Evolutionary conservation across 2,113 vertebrate species (phyloP).

Genomic region (Alligator sinensis): DNA sequence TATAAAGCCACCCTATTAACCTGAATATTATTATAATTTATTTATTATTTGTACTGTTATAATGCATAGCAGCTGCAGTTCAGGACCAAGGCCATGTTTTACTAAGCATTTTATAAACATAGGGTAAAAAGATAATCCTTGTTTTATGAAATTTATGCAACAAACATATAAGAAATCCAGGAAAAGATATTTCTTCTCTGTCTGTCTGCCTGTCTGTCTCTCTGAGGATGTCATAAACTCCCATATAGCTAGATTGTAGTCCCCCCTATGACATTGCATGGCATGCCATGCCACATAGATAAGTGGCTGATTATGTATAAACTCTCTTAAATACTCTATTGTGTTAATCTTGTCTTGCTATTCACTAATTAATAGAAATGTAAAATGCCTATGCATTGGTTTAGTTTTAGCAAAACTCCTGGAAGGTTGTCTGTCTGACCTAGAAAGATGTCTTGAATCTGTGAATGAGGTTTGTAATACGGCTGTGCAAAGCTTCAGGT

Average conservation of each 20-base stretch:
- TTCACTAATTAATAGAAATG: conserved; percentile 55
- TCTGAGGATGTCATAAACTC: neutral
- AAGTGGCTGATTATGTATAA: conserved; percentile 42
- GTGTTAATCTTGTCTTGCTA: conserved; percentile 48
- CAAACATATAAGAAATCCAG: too few relatives aligned
- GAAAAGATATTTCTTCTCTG: too few relatives aligned
- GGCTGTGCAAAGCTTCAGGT: too few relatives aligned
- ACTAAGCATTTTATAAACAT: too few relatives aligned
- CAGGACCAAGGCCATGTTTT: too few relatives aligned
- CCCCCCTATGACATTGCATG: neutral
- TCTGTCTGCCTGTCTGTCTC: neutral
- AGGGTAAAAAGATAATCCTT: too few relatives aligned
- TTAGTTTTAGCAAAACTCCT: conserved; percentile 27
- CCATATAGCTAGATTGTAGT: neutral
- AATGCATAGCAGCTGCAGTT: too few relatives aligned
- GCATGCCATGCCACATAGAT: neutral
- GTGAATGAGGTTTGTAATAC: neutral
- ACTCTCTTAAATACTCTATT: conserved; percentile 28
- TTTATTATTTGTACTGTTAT: too few relatives aligned
- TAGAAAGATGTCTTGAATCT: neutral
- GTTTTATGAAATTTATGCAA: too few relatives aligned
- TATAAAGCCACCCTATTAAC: too few relatives aligned
- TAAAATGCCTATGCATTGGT: conserved; percentile 24
- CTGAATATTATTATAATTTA: too few relatives aligned
- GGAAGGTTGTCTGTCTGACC: conserved; percentile 31